phyloP scores from a whole-genome alignment of 2,888 invertebrate species.

The Thecophora atra region DNA sequence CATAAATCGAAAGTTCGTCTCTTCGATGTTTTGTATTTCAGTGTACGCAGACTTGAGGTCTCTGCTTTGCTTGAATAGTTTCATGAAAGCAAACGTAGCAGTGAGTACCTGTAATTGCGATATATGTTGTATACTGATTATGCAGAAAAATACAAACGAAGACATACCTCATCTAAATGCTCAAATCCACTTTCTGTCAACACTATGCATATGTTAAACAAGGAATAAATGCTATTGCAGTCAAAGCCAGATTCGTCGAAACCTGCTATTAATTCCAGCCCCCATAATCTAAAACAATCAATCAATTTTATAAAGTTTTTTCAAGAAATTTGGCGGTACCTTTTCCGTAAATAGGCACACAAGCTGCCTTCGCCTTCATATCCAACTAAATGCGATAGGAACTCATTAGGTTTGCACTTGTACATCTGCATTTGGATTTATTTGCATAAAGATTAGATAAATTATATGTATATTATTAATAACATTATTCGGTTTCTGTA shows the following conservation, averaged over 20 bases:
- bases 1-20: conserved; percentile 76
- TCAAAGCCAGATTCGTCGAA: conserved; percentile 81
- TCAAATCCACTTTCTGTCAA: conserved; percentile 82
- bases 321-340: too few species aligned
- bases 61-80: conserved; percentile 70
- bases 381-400: conserved; percentile 81
- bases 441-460: too few species aligned
- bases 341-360: conserved; percentile 79
- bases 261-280: conserved; percentile 76
- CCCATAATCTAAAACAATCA: conserved; percentile 78
- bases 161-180: conserved; percentile 72
- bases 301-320: too few species aligned
- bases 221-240: conserved; percentile 79
- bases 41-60: conserved; percentile 55
- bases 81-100: conserved; percentile 82
- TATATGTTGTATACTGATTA: conserved; percentile 14
- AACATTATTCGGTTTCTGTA: background rate
- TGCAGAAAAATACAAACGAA: background rate
- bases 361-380: conserved; percentile 88
- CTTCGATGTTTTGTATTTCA: conserved; percentile 78
- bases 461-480: too few species aligned
- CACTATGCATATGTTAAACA: conserved; percentile 77
- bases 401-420: conserved; percentile 69
- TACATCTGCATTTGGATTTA: conserved; percentile 49
- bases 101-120: conserved; percentile 75